These are phyloP conservation scores for Caenorhabditis wallacei DNA, from an alignment of 2,888 invertebrate genomes.

Conservation along the genomic window DNA sequence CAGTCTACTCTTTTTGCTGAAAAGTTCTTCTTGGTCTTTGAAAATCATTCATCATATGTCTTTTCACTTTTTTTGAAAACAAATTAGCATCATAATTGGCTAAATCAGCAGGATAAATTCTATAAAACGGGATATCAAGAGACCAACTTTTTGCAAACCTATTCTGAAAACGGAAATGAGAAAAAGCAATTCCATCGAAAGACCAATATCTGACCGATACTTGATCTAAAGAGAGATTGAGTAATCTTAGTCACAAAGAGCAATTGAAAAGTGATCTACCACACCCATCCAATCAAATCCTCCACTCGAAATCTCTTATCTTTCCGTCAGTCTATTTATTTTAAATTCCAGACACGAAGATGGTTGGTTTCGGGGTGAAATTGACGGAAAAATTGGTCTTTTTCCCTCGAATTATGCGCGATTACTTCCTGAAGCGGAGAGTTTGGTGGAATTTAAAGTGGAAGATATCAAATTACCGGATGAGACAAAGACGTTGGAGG, in stretches of 20 bases:
- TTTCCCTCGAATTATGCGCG: constrained; percentile 60
- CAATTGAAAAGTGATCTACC: constrained; percentile 21
- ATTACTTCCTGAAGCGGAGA: constrained; percentile 16
- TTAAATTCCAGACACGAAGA: constrained; percentile 54
- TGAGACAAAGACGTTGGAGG: constrained; percentile 10
- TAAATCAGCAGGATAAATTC: constrained; percentile 10
- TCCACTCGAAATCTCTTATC: constrained; percentile 17
- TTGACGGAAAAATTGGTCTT: constrained; percentile 49
- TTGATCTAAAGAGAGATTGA: background rate
- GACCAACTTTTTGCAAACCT: constrained; percentile 2
- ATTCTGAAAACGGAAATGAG: constrained; percentile 2
- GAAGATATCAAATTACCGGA: constrained; percentile 40
- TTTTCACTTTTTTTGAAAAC: background rate
- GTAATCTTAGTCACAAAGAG: constrained; percentile 15
- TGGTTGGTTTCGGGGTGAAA: constrained; percentile 61
- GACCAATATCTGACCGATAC: constrained; percentile 32
- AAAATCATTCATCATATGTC: background rate
- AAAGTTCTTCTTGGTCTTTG: background rate
- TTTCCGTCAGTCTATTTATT: constrained; percentile 8
- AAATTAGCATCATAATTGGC: constrained; percentile 33
- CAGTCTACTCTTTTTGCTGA: background rate
- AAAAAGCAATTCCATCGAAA: background rate
- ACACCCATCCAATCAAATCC: constrained; percentile 17
- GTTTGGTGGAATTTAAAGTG: constrained; percentile 27
- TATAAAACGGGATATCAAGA: background rate